Base-by-base conservation (phyloP, 2,113 vertebrate genomes). In the Corythoichthys intestinalis region DNA sequence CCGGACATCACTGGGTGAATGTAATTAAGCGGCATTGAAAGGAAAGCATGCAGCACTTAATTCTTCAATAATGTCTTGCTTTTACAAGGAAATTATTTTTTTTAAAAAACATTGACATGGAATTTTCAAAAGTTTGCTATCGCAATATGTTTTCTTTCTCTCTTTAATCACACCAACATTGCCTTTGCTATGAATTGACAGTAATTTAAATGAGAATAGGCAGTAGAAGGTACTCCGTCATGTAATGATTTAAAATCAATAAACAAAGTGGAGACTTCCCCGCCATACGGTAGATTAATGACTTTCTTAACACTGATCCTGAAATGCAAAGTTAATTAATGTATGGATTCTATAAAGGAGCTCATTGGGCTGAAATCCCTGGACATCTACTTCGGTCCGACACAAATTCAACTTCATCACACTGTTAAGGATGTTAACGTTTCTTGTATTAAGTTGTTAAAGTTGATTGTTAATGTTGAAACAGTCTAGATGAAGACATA, bases 251-350 rank as follows among this genome's bases (percentile, higher is more conserved):
- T 72, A 41, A 75, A 84, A 82, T 81, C 73, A 59, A 70, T 83
- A 74, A 82, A 84, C 82, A 78, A 85, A 87, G 81, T 73, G 72
- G 85, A 73, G 69, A 83, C 75, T 77, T 83, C 75, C 86, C 79
- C 75, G 71, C 78, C 81, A 79, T 85, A 62, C 20, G 20, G 17
- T 46, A 12, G 68, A 81, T 86, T 81, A 83, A 90, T 91, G 83
- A 84, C 84, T 75, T 81, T 73, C 67, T 69, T 65, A 80, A 77
- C 73, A 74, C 60, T 70, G 77, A 80, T 73, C 72, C 66, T 59
- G 65, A 80, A 86, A 77, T 72, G 75, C 69, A 63, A 68, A 84
- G 85, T 85, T 83, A 77, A 83, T 84, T 85, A 58, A 58, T 82
- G 53, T 62, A 66, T 63, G 66, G 59, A 62, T 68, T 57, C 58